Evolutionary conservation across 2,797 vertebrate species (phyloP).

Genomic region (Sebastes itinus): DNA sequence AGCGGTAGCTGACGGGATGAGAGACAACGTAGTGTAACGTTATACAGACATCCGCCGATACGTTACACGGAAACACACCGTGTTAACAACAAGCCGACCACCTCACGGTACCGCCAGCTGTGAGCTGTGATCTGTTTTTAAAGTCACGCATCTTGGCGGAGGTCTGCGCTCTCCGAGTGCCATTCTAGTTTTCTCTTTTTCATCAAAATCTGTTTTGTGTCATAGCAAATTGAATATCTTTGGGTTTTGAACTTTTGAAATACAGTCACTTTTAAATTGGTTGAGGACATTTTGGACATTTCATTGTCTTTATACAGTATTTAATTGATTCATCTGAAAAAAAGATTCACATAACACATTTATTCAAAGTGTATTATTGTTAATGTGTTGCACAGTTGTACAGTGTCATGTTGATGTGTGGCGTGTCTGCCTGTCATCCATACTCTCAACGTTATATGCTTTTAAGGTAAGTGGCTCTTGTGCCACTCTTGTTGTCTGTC

Average conservation of each 20-base stretch:
- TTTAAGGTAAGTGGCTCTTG: neutral
- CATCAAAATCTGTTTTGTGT: neutral
- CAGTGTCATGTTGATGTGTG: neutral
- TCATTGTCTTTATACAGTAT: neutral
- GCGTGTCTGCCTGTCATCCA: neutral
- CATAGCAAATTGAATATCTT: neutral
- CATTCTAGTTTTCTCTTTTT: neutral
- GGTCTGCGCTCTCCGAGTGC: no score
- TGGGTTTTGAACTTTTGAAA: neutral
- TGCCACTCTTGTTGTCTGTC: neutral
- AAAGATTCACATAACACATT: neutral
- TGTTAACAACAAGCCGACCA: no score
- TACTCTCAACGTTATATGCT: no score
- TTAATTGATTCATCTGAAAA: neutral
- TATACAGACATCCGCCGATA: no score
- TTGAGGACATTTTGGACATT: neutral
- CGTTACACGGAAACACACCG: no score
- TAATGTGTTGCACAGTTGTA: neutral
- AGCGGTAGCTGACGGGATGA: fast-evolving
- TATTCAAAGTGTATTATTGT: neutral
- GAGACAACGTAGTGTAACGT: no score
- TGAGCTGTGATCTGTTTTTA: no score
- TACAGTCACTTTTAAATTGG: neutral
- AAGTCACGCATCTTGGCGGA: no score
- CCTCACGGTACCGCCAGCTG: no score